Evolutionary conservation across 1,140 invertebrate genomes (phyloP).

Genomic region (Aporrectodea caliginosa): DNA sequence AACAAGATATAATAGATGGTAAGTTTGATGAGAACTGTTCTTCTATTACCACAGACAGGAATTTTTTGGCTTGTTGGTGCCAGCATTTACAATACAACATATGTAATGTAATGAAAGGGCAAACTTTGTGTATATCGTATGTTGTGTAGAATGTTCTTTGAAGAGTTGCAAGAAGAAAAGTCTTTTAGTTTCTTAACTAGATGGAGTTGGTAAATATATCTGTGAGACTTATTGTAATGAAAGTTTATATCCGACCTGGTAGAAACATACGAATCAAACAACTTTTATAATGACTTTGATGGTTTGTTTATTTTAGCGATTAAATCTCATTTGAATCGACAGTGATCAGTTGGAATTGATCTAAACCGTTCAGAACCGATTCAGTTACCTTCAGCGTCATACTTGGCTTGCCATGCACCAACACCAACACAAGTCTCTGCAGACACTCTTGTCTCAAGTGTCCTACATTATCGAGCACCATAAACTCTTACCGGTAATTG

Average conservation of each 20-base stretch:
- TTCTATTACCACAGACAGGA: background rate
- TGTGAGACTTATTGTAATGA: background rate
- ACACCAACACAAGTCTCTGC: background rate
- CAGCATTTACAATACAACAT: no score
- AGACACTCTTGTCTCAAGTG: background rate
- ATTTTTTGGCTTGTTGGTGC: background rate
- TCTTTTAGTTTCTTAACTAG: background rate
- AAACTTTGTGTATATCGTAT: background rate
- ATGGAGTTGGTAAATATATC: background rate
- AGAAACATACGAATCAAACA: background rate
- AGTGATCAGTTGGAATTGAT: background rate
- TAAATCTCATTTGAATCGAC: background rate
- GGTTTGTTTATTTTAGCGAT: background rate
- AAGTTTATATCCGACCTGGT: background rate
- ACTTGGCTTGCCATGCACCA: background rate
- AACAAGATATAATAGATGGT: conserved; percentile 72
- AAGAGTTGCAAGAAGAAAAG: no score
- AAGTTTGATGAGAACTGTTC: conserved; percentile 13
- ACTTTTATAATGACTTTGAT: background rate
- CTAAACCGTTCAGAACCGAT: background rate
- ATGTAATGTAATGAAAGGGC: no score
- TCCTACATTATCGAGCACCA: background rate
- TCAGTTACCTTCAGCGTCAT: background rate
- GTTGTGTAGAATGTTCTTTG: background rate
- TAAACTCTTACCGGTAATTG: no score